Conservation (phyloP, 64 coral and sea anemone species). For the Dendronephthya gigantea region DNA sequence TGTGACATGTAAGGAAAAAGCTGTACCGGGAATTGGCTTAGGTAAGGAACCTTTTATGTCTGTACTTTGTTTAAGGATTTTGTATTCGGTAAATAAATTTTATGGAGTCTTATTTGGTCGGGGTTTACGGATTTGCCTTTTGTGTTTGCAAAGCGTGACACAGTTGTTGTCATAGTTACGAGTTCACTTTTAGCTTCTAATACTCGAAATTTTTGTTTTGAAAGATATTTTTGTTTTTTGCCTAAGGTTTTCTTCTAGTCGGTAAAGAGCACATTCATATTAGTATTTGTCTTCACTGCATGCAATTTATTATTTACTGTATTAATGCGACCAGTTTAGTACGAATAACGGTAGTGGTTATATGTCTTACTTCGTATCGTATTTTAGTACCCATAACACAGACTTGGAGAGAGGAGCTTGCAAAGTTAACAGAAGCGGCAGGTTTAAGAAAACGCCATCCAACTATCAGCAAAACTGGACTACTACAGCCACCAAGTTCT, state of each 20-base stretch:
- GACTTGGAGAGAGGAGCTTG: conserved; percentile 86
- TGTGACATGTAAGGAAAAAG: conserved; percentile 62
- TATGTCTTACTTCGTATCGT: not conserved
- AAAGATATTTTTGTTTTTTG: no score
- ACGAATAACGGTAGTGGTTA: no score
- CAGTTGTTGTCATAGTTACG: not conserved
- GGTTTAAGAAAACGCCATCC: conserved; percentile 66
- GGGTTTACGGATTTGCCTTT: not conserved
- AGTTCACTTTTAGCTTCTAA: not conserved
- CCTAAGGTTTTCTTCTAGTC: no score
- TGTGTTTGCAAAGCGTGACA: not conserved
- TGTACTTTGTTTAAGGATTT: not conserved
- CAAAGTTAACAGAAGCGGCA: conserved; percentile 62
- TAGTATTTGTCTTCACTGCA: no score
- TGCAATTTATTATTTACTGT: no score
- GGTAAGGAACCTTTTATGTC: conserved; percentile 40
- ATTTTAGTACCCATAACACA: conserved; percentile 82
- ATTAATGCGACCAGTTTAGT: no score
- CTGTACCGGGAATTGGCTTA: conserved; percentile 71
- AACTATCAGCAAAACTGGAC: conserved; percentile 64
- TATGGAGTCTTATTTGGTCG: not conserved
- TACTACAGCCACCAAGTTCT: conserved; percentile 54
- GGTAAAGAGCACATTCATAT: no score
- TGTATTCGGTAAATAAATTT: not conserved
- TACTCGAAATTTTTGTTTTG: not conserved